phyloP scores from a whole-genome alignment of 2,888 invertebrate species.

The Spicauda simplicius region DNA sequence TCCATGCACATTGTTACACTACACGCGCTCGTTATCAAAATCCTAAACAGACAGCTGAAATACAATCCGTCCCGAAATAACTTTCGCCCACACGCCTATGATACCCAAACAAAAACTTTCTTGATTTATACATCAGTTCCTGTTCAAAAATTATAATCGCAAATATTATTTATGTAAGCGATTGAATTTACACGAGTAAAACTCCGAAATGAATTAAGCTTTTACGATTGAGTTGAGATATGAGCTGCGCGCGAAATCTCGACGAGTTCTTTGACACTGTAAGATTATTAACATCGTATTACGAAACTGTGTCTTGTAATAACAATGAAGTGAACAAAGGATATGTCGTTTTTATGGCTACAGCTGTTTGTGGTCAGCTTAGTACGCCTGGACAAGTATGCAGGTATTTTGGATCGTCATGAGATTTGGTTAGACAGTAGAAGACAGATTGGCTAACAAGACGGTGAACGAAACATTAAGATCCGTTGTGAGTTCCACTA shows the following conservation, averaged over 20 bases:
- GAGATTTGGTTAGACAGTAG: constrained; percentile 3
- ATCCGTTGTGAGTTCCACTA: constrained; percentile 12
- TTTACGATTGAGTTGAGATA: constrained; percentile 30
- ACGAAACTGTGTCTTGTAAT: constrained; percentile 15
- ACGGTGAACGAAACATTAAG: constrained; percentile 1
- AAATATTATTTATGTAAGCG: constrained; percentile 31
- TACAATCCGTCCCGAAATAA: constrained; percentile 16
- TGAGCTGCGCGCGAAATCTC: constrained; percentile 15
- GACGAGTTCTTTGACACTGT: constrained; percentile 32
- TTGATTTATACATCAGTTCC: constrained; percentile 30
- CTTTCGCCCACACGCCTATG: constrained; percentile 23
- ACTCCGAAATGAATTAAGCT: constrained; percentile 29
- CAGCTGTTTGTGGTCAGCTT: background rate
- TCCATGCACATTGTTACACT: constrained; percentile 24
- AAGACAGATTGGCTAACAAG: constrained; percentile 1
- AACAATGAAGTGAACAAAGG: constrained; percentile 21
- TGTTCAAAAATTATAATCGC: constrained; percentile 28
- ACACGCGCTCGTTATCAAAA: background rate
- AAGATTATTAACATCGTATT: constrained; percentile 34
- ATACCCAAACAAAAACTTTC: constrained; percentile 7
- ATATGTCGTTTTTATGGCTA: background rate
- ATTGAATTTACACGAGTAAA: constrained; percentile 31
- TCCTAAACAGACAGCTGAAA: background rate
- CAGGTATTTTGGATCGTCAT: background rate
- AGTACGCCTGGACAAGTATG: background rate